Base-by-base conservation (phyloP, 2,797 vertebrate genomes). In the Peromyscus nudipes region DNA sequence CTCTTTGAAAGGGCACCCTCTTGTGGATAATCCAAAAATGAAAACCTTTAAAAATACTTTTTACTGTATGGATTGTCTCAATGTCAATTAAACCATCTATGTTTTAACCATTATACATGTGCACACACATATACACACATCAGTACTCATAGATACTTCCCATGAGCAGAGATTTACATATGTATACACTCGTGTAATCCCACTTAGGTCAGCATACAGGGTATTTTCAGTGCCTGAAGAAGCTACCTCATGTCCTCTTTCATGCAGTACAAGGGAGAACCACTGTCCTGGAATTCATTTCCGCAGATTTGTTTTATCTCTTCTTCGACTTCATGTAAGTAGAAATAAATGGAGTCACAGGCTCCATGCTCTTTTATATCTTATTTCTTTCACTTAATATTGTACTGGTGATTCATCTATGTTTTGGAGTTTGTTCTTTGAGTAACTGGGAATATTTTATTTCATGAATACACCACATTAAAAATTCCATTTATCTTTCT, bases 281-380 rank as follows among this genome's bases (percentile, higher is more conserved):
- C 10, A 29, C 29, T 40, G 6, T 65, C 67, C 34, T 87, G 76
- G 82, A 87, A 52, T 80, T 34, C 34, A 49, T 62, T 57, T 6
- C 77, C 23, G 16, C 1, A 60, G 71, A 46, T 49, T 55, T 13
- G 6, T 92, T 82, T 82, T 92, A 55, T 31, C 31, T 69, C 19
- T 64, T 23, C 55, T 94, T 95, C 34, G 84, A 64, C 27, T 89
- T 90, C 73, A 85, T 31, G 37, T 87, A 57, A 88, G 49, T n/a
- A 76, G 71, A 94, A 81, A 81, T 89, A 76, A 76, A 31, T 34
- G 25, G 23, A 86, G 6, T 40, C 29, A 65, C 16, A 57, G 21
- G 25, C 52, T 37, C 16, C 6, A 29, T 77, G 17, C 29, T 43
- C n/a, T 83, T 94, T 92, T 69, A 11, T 65, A 14, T 40, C 14